Percentiles rank a stretch among this genome's conserved stretches.
phyloP scores from a whole-genome alignment of 2,888 invertebrate species.

The Apotomis capreana region DNA sequence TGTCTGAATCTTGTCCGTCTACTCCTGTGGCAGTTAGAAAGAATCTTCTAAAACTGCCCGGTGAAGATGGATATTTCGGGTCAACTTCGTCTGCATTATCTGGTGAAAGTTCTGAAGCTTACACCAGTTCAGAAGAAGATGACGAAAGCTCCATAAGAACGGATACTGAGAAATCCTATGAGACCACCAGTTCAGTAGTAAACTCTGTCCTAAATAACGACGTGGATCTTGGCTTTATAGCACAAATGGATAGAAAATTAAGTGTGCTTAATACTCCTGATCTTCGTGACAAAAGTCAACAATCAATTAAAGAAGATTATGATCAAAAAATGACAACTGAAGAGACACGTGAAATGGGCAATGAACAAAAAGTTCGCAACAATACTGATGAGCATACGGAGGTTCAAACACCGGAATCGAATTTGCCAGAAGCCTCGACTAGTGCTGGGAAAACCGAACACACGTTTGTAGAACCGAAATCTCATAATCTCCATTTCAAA shows the following conservation, averaged over 20 bases:
- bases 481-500: constrained; percentile 64
- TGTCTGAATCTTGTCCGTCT: constrained; percentile 77
- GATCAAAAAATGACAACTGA: constrained; percentile 3
- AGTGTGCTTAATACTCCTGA: constrained; percentile 53
- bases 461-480: constrained; percentile 63
- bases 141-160: constrained; percentile 78
- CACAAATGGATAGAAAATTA: constrained; percentile 70
- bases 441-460: constrained; percentile 48
- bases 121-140: constrained; percentile 74
- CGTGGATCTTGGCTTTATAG: constrained; percentile 60
- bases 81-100: constrained; percentile 76
- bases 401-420: constrained; percentile 22
- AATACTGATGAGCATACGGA: constrained; percentile 30
- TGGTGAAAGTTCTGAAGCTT: constrained; percentile 75
- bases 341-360: constrained; percentile 38
- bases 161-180: constrained; percentile 70
- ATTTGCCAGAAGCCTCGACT: constrained; percentile 15
- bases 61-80: constrained; percentile 67
- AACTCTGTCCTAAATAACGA: constrained; percentile 78
- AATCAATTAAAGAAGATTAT: background rate
- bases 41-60: constrained; percentile 70
- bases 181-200: constrained; percentile 84
- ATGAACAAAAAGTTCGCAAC: constrained; percentile 24
- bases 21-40: constrained; percentile 70
- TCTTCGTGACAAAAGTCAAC: constrained; percentile 29